Conservation (phyloP, 2,888 invertebrate genomes). For the Amphipyra tragopoginis region DNA sequence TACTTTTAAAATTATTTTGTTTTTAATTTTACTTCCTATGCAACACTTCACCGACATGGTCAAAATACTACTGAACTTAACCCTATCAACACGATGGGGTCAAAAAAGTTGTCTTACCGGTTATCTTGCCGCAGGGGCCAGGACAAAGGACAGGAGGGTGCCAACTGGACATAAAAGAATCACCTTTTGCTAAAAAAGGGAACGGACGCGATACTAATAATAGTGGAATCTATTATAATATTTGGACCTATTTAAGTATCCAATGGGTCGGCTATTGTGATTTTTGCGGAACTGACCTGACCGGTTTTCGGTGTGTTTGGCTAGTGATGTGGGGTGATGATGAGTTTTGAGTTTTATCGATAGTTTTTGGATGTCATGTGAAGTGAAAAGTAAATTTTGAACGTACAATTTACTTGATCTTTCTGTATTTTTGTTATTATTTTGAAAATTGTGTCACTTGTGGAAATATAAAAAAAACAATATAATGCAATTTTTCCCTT, state of each 20-base stretch:
- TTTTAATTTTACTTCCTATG: slow-evolving; percentile 4
- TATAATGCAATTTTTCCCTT: too few relatives aligned
- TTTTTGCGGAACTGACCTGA: slow-evolving; percentile 87
- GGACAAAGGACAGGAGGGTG: slow-evolving; percentile 82
- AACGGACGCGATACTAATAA: slow-evolving; percentile 78
- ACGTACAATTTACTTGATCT: not conserved
- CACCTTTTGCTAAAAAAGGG: slow-evolving; percentile 69
- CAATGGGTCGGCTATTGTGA: slow-evolving; percentile 85
- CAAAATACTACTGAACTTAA: slow-evolving; percentile 83
- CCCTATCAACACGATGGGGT: slow-evolving; percentile 77
- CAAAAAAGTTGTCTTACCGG: slow-evolving; percentile 88
- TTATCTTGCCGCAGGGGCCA: slow-evolving; percentile 82
- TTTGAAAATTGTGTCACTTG: too few relatives aligned
- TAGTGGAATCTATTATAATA: slow-evolving; percentile 83
- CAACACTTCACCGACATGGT: slow-evolving; percentile 70
- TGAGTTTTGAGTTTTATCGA: slow-evolving; percentile 43
- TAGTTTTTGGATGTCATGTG: slow-evolving; percentile 8
- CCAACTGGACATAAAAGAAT: slow-evolving; percentile 86
- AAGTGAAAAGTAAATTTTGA: not conserved
- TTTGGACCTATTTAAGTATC: slow-evolving; percentile 90
- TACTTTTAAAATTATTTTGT: not conserved
- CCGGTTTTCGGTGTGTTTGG: slow-evolving; percentile 85
- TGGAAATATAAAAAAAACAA: too few relatives aligned
- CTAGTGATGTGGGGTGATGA: slow-evolving; percentile 55
- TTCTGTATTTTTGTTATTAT: too few relatives aligned